Conservation (phyloP, 2,113 vertebrate species). For the Salvelinus alpinus region DNA sequence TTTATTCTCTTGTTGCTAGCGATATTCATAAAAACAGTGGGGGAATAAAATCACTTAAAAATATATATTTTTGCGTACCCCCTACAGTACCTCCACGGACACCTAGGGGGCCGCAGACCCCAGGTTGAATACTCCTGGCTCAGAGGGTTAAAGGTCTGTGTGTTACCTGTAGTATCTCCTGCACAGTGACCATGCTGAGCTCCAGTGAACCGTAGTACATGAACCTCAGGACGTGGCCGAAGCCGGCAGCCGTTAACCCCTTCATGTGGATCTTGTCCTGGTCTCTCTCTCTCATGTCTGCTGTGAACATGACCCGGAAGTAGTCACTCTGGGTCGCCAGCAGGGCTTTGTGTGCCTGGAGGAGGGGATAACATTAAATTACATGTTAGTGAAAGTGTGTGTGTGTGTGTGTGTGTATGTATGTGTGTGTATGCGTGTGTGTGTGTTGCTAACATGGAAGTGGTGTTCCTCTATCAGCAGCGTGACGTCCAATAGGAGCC, state of each 20-base stretch:
- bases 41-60: too few relatives aligned
- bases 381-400: background rate
- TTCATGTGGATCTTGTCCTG: constrained; percentile 99
- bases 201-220: constrained; percentile 99
- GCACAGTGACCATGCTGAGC: constrained; percentile 97
- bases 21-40: too few relatives aligned
- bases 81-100: too few relatives aligned
- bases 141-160: background rate
- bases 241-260: constrained; percentile 95
- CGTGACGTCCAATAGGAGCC: constrained; percentile 95
- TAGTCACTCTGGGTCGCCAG: constrained; percentile 99
- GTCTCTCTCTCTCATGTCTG: constrained; percentile 97
- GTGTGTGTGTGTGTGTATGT: background rate
- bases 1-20: too few relatives aligned
- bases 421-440: background rate
- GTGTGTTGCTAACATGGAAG: constrained; percentile 75
- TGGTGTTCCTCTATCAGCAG: constrained; percentile 98
- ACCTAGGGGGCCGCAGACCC: too few relatives aligned
- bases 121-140: too few relatives aligned
- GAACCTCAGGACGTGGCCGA: constrained; percentile 95
- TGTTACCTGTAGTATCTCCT: constrained; percentile 90
- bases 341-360: constrained; percentile 94
- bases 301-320: constrained; percentile 99
- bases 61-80: too few relatives aligned
- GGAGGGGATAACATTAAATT: background rate